Base-by-base conservation (phyloP, 2,113 vertebrate genomes). In the Centrocercus urophasianus region DNA sequence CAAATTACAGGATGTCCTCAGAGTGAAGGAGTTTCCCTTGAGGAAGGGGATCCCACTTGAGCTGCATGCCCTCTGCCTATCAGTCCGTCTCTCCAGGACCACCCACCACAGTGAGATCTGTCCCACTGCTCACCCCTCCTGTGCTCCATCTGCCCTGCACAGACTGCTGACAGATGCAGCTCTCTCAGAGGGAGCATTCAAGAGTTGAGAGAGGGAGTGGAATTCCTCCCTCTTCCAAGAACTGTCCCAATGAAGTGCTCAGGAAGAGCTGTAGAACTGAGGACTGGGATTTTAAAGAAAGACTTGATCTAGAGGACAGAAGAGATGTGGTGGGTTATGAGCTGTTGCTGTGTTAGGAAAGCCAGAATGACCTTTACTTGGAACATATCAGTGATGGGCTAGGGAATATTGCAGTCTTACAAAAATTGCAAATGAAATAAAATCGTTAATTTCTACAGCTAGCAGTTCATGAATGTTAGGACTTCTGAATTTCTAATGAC, bases 51-150 rank as follows among this genome's bases (percentile, higher is more conserved):
- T 52, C 4, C 9, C 42, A 40, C 1, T 3, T 8, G 8, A 72
- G 1, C 19, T 57, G 4, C 8, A 24, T 78, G 22, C 0, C 1
- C 4, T 1, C 5, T 64, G 67, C 16, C 43, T 28, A 0, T 1
- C 38, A 48, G 27, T 11, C 1, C 0, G 0, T 3, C 24, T 3
- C 32, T 69, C 48, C 1, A 0, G 15, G 3, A 11, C 18, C 69
- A 47, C 30, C 17, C 11, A 48, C 21, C 11, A 4, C n/a, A 63
- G 27, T 3, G 18, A 27, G 28, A 6, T 18, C 16, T 67, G 17
- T 5, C 32, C 30, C n/a, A 28, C 6, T 0, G 0, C 32, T 22
- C 15, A 17, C 34, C 5, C 2, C 0, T 18, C 11, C 28, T 10
- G 30, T 16, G 8, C 1, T 0, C 3, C 18, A 4, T 8, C 4